Evolutionary conservation across 2,888 invertebrate species (phyloP).

Genomic region (Cerceris ruficornis): DNA sequence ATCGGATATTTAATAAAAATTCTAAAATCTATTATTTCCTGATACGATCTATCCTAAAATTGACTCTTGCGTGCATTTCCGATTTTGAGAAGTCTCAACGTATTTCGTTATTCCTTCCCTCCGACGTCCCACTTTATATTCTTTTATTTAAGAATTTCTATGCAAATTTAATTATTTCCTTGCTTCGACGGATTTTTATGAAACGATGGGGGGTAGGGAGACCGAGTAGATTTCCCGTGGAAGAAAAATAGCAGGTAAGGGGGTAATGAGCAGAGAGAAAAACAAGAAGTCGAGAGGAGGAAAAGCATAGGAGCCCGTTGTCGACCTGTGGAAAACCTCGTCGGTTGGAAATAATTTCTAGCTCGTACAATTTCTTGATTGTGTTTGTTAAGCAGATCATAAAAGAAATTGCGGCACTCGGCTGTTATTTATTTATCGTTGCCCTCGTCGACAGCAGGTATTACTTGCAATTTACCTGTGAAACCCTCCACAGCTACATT

Average conservation of each 20-base stretch:
- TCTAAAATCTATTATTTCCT: too few relatives aligned
- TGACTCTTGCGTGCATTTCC: too few relatives aligned
- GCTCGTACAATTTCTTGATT: background rate
- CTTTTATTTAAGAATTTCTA: conserved; percentile 20
- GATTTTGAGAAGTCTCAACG: too few relatives aligned
- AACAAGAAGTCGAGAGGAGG: background rate
- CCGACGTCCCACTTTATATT: background rate
- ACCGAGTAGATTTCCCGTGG: background rate
- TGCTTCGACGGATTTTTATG: conserved; percentile 2
- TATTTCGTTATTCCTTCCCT: background rate
- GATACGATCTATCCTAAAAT: too few relatives aligned
- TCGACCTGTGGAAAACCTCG: background rate
- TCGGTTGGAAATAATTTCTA: conserved; percentile 15
- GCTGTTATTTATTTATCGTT: too few relatives aligned
- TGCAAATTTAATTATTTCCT: conserved; percentile 30
- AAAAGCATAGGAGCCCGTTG: background rate
- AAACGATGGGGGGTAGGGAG: background rate
- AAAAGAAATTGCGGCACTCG: too few relatives aligned
- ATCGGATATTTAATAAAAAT: too few relatives aligned
- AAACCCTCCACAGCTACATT: too few relatives aligned
- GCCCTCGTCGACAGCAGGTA: too few relatives aligned
- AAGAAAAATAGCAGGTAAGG: background rate
- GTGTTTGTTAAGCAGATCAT: background rate
- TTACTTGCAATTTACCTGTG: too few relatives aligned
- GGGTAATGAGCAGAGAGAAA: background rate